Evolutionary conservation across 2,113 vertebrate genomes (phyloP).

Genomic region (Donacobius atricapilla): DNA sequence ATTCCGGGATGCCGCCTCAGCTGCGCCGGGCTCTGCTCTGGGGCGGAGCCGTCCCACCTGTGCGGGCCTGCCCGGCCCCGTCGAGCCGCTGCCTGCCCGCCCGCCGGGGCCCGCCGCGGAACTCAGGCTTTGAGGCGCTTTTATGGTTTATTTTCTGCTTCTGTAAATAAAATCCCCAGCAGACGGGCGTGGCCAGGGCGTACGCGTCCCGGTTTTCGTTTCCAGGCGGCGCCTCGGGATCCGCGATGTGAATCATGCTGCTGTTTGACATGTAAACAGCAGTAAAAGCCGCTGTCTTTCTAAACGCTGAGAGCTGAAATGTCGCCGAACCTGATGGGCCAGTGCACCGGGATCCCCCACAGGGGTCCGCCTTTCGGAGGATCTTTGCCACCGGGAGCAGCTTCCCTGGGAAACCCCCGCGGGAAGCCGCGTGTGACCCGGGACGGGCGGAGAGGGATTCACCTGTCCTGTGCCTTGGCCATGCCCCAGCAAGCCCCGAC

Average conservation of each 20-base stretch:
- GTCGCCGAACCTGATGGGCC: not conserved
- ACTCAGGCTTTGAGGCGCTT: not conserved
- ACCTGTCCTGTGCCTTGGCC: fast-evolving
- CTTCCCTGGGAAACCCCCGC: not conserved
- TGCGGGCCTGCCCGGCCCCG: not conserved
- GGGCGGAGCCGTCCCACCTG: not conserved
- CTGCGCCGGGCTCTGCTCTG: not conserved
- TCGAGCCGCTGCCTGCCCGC: not conserved
- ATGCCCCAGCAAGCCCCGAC: not conserved
- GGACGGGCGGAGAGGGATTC: fast-evolving
- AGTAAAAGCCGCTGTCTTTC: not conserved
- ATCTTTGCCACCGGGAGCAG: not conserved
- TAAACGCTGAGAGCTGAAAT: not conserved
- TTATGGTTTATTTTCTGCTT: not conserved
- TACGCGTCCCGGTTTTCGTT: not conserved
- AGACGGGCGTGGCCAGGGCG: not conserved
- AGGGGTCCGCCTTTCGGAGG: fast-evolving
- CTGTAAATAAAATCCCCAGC: not conserved
- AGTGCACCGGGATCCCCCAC: not conserved
- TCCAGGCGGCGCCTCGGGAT: not conserved
- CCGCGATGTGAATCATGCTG: not conserved
- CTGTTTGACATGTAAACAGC: not conserved
- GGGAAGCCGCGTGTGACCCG: not conserved
- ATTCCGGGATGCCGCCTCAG: not conserved
- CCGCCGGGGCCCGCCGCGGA: not conserved